Evolutionary conservation across 2,888 invertebrate genomes (phyloP).

Genomic region (Prosapia bicincta): DNA sequence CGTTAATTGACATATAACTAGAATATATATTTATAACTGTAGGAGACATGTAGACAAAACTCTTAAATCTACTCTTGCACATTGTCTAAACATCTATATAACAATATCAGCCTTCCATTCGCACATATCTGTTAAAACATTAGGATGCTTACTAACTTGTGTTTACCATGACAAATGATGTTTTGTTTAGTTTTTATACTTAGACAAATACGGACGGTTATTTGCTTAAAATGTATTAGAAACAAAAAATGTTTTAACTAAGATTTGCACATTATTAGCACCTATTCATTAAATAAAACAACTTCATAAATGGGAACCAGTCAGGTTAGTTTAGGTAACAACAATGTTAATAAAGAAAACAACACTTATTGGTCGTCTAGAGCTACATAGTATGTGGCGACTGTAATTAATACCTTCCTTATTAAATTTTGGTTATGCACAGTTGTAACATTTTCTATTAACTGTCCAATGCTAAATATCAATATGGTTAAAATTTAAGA

Average conservation of each 20-base stretch:
- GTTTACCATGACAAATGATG: neutral
- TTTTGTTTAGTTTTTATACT: neutral
- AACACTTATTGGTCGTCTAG: too few relatives aligned
- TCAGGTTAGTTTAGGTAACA: too few relatives aligned
- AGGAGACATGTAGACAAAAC: conserved; percentile 13
- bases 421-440: too few relatives aligned
- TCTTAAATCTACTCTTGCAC: conserved; percentile 25
- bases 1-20: conserved; percentile 25
- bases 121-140: neutral
- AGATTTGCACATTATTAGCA: neutral
- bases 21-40: conserved; percentile 13
- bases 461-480: too few relatives aligned
- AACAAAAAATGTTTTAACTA: neutral
- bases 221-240: neutral
- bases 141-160: neutral
- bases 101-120: conserved; percentile 25
- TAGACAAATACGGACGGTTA: conserved; percentile 2
- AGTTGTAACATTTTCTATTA: too few relatives aligned
- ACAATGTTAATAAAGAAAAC: too few relatives aligned
- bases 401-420: too few relatives aligned
- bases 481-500: too few relatives aligned
- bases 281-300: neutral
- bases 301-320: neutral
- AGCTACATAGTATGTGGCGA: too few relatives aligned
- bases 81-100: conserved; percentile 15